phyloP scores from a whole-genome alignment of 1,140 invertebrate genomes.

The Ooceraea biroi region DNA sequence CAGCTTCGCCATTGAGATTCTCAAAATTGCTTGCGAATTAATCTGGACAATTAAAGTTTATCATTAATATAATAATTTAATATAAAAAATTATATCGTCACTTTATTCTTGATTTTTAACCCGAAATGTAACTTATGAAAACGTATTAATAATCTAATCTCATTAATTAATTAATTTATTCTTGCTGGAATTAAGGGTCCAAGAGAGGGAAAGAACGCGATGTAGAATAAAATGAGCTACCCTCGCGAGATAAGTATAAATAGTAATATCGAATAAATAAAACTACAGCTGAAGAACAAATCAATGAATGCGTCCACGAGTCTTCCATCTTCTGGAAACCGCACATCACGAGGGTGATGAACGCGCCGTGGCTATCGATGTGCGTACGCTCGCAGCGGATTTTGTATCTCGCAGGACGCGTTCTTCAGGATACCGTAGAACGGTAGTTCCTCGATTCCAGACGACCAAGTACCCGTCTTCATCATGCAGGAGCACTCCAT shows the following conservation, averaged over 20 bases:
- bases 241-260: conserved; percentile 56
- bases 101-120: background rate
- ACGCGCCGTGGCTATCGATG: conserved; percentile 35
- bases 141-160: background rate
- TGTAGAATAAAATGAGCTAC: conserved; percentile 11
- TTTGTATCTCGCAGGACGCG: conserved; percentile 77
- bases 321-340: background rate
- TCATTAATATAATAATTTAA: background rate
- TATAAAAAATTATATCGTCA: background rate
- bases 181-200: conserved; percentile 8
- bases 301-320: background rate
- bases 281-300: conserved; percentile 8
- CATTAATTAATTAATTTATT: background rate
- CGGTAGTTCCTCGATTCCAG: conserved; percentile 73
- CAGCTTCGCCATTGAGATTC: background rate
- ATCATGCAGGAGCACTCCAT: conserved; percentile 83
- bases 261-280: conserved; percentile 65
- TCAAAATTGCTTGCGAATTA: background rate
- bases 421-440: conserved; percentile 80
- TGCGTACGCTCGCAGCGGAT: conserved; percentile 78
- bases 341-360: background rate
- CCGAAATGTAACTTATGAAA: background rate
- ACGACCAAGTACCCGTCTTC: conserved; percentile 77
- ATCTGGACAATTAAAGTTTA: background rate
- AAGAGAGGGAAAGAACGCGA: background rate